Conservation (phyloP, 2,113 vertebrate genomes). For the Rutilus rutilus region DNA sequence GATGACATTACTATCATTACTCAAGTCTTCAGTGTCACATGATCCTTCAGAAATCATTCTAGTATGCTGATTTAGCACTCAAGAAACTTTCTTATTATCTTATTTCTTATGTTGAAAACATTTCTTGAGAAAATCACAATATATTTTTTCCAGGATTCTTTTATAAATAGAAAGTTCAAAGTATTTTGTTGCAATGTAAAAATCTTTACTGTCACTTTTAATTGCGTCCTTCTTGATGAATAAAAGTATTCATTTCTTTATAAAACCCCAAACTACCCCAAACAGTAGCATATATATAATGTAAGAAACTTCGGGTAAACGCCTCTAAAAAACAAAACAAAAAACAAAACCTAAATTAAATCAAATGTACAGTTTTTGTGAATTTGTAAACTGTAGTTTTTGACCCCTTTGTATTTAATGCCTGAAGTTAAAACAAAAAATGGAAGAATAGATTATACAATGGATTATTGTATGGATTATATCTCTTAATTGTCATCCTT, state of each 20-base stretch:
- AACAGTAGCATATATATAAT: no score
- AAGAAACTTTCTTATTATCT: not conserved
- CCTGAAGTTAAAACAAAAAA: not conserved
- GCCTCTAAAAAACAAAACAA: not conserved
- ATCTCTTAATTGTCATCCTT: slow-evolving; percentile 14
- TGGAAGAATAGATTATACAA: not conserved
- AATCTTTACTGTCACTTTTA: not conserved
- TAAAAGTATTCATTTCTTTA: not conserved
- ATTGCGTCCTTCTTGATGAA: not conserved
- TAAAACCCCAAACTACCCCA: not conserved
- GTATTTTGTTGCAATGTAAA: not conserved
- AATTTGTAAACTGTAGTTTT: no score
- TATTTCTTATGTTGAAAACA: not conserved
- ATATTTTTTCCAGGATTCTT: not conserved
- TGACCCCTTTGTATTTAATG: no score
- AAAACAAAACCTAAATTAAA: not conserved
- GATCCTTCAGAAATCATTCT: no score
- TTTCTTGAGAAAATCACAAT: no score
- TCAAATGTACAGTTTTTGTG: not conserved
- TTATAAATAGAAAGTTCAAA: not conserved
- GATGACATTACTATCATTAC: not conserved
- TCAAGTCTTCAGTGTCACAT: not conserved
- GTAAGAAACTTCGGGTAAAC: not conserved
- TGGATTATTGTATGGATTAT: not conserved
- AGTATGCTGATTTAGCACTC: no score